Percentiles rank a stretch among this genome's conserved stretches.
Evolutionary conservation across 2,888 invertebrate species (phyloP).

Genomic region (Tethea ocularis): DNA sequence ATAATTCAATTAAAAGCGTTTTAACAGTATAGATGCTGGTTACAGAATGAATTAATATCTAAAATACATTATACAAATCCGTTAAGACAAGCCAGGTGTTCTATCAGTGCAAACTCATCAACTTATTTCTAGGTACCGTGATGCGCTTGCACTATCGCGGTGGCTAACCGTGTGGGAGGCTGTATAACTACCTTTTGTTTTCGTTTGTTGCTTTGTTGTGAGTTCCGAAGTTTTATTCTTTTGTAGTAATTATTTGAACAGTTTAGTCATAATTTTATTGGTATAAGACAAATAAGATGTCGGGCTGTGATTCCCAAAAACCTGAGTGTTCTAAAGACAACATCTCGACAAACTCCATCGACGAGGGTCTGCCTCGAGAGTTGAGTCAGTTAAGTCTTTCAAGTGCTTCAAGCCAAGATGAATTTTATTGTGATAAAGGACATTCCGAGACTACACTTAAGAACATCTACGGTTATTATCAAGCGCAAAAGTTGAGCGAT

Average conservation of each 20-base stretch:
- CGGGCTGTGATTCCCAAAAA: slow-evolving; percentile 71
- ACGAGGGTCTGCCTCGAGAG: slow-evolving; percentile 86
- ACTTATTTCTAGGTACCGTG: no score
- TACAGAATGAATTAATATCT: no score
- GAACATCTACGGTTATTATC: slow-evolving; percentile 92
- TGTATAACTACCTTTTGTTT: slow-evolving; percentile 47
- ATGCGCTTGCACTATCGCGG: no score
- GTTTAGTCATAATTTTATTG: not conserved
- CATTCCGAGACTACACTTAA: slow-evolving; percentile 92
- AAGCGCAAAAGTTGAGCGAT: slow-evolving; percentile 93
- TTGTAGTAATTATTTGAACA: not conserved
- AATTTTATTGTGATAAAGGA: slow-evolving; percentile 89
- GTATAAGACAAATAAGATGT: slow-evolving; percentile 48
- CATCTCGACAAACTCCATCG: slow-evolving; percentile 78
- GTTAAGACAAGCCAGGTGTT: no score
- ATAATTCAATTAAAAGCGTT: no score
- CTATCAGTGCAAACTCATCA: no score
- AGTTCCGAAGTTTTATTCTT: slow-evolving; percentile 20
- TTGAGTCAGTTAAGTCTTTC: slow-evolving; percentile 86
- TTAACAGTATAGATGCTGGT: no score
- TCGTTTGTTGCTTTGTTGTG: slow-evolving; percentile 42
- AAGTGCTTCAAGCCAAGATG: slow-evolving; percentile 89
- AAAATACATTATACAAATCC: no score
- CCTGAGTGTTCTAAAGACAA: slow-evolving; percentile 72
- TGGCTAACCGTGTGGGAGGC: no score